Conservation (phyloP, 92 coral and sea anemone genomes). For the Phymanthus crucifer region DNA sequence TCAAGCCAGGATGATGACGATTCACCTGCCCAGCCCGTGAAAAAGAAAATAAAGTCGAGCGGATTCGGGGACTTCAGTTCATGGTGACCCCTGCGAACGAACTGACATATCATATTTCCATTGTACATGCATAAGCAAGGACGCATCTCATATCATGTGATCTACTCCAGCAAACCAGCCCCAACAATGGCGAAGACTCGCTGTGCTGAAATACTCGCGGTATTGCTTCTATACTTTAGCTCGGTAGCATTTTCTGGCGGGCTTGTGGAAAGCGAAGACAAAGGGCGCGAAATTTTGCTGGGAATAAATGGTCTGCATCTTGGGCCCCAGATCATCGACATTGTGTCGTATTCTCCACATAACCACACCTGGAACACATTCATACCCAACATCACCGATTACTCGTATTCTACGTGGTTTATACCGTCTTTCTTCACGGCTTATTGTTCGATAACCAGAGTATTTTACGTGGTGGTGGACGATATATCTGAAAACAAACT, state of each 20-base stretch:
- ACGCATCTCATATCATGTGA: constrained; percentile 2
- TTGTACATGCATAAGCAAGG: background rate
- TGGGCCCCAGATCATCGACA: background rate
- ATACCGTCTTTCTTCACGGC: constrained; percentile 1
- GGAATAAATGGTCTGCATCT: background rate
- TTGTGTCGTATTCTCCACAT: background rate
- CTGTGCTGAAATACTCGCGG: background rate
- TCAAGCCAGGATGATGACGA: constrained; percentile 59
- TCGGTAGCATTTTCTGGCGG: background rate
- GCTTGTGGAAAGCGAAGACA: background rate
- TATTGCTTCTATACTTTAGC: background rate
- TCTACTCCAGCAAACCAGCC: background rate
- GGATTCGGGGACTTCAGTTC: constrained; percentile 96
- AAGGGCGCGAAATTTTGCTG: background rate
- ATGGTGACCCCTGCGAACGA: constrained; percentile 56
- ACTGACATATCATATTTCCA: background rate
- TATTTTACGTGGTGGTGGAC: constrained; percentile 1
- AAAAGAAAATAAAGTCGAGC: constrained; percentile 79
- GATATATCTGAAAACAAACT: background rate
- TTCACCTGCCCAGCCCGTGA: constrained; percentile 55
- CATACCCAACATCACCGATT: background rate
- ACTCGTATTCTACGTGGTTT: constrained; percentile 4
- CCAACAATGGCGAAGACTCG: background rate
- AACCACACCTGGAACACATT: background rate
- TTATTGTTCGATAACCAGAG: background rate